Conservation (phyloP, 1,140 invertebrate species). For the Magallana angulata region DNA sequence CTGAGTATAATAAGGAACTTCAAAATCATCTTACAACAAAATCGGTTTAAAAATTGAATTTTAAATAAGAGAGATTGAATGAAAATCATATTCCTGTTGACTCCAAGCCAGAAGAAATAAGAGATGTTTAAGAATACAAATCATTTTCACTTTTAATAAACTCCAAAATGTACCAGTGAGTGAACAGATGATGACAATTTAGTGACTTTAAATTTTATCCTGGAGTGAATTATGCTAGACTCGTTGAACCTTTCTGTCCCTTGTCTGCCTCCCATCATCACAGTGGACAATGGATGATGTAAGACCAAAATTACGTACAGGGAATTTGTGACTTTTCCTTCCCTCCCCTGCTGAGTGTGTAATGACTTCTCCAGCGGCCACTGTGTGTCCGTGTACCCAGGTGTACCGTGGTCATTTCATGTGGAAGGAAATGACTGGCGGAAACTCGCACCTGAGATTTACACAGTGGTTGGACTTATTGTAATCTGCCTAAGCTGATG, state of each 20-base stretch:
- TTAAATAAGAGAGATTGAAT: no score
- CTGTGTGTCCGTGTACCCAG: neutral
- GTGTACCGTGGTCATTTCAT: conserved; percentile 29
- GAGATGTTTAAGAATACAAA: no score
- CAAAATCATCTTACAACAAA: no score
- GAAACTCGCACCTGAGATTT: conserved; percentile 22
- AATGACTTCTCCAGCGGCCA: neutral
- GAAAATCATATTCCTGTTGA: no score
- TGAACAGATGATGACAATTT: no score
- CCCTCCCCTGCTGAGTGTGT: conserved; percentile 5
- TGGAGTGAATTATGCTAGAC: neutral
- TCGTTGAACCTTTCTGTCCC: neutral
- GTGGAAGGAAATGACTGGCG: conserved; percentile 17
- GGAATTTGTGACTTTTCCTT: neutral
- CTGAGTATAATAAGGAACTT: no score
- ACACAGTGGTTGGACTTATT: neutral
- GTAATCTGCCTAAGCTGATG: conserved; percentile 10
- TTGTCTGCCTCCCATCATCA: neutral
- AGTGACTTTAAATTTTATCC: no score
- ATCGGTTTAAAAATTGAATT: no score
- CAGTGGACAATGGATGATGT: neutral
- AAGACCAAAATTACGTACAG: neutral
- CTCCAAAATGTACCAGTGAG: no score
- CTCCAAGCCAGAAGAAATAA: no score
- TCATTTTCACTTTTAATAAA: no score